Percentiles rank a stretch among this genome's conserved stretches.
phyloP scores from a whole-genome alignment of 2,113 vertebrate species.

The Ciconia boyciana region DNA sequence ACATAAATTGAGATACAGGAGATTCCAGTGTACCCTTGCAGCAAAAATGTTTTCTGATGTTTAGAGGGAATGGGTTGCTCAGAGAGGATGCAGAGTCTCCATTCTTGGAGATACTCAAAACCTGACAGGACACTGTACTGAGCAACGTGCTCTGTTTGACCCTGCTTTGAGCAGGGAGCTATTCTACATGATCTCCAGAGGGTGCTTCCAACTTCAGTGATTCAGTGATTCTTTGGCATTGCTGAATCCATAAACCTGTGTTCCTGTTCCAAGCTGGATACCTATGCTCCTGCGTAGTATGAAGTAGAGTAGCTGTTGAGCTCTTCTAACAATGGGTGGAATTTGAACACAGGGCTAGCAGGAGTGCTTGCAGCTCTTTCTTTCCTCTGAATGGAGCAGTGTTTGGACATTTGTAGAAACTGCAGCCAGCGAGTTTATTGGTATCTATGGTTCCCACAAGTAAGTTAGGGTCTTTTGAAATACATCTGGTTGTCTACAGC shows the following conservation, averaged over 20 bases:
- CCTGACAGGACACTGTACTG: neutral
- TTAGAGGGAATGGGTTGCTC: neutral
- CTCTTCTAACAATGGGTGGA: neutral
- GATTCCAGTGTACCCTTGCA: neutral
- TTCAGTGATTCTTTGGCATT: neutral
- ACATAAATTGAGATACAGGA: neutral
- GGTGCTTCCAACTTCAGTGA: accelerated
- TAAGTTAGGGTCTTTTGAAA: neutral
- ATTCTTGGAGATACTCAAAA: neutral
- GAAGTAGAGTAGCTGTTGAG: neutral
- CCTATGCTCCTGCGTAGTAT: neutral
- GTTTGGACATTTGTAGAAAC: neutral
- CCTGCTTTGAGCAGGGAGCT: neutral
- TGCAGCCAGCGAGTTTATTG: neutral
- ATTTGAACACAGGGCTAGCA: neutral
- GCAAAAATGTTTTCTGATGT: neutral
- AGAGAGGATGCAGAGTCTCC: neutral
- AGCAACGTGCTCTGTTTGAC: neutral
- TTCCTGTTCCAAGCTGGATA: neutral
- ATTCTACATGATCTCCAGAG: neutral
- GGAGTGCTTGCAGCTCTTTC: neutral
- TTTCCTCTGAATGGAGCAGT: neutral
- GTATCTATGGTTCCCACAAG: neutral
- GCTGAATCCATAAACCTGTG: neutral
- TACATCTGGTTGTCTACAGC: neutral